Evolutionary conservation across 2,888 invertebrate genomes (phyloP), one percentile per base, ranked within the genome.

Genomic region (Liopterus haemorrhoidalis): DNA sequence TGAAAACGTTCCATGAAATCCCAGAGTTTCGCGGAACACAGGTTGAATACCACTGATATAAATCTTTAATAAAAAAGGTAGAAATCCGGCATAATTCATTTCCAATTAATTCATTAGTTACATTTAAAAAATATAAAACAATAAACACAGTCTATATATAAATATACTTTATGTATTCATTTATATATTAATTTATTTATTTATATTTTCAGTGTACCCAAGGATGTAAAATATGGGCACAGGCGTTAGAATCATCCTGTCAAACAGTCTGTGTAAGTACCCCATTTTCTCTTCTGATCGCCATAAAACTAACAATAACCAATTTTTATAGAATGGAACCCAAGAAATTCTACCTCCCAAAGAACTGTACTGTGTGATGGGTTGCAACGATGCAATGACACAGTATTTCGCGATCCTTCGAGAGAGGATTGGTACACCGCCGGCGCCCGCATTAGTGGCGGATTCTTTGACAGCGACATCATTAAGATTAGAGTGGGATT

Each of bases 241-340:
- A 74, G 57, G 87, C 87, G 21, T 68, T 89, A 56, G 78, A 81
- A 59, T 76, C 80, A 38, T 81, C 85, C 30, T 90, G 90, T 62
- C 82, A 82, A 67, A 76, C 76, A 57, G 81, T 82, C 65, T 91
- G 90, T 68, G 90, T 90, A 75, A 87, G 90, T 86, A 64, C 45
- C 5, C 42, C 14, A 36, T 36, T 39, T 21, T 25, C 36, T 46
- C 37, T 37, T 6, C 44, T 42, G 41, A 50, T 49, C 19, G n/a
- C 9, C 2, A 15, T n/a, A 21, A 18, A 24, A 15, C 36, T 16
- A 22, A 33, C 5, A 22, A 40, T 19, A 25, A 12, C 8, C 4
- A 27, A 16, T 31, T 27, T 51, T 72, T 72, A 20, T 70, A 84
- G 84, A 85, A 84, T 66, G 81, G 78, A 51, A 81, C 81, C 11